Conservation (phyloP, 2,888 invertebrate species). For the Ophioninae sp. region DNA sequence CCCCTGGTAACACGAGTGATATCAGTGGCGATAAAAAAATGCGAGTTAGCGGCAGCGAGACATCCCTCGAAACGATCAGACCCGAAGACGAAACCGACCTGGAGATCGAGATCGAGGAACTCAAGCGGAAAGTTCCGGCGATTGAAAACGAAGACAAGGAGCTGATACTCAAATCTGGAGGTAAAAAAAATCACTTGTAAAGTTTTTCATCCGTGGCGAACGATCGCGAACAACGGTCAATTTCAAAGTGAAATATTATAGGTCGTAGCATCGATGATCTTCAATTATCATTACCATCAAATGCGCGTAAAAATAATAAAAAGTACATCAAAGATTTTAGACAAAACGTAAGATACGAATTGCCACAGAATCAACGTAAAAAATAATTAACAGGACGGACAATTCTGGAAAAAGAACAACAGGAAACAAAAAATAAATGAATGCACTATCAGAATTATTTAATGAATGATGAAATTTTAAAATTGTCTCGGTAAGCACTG, state of each 20-base stretch:
- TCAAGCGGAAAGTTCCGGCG: slow-evolving; percentile 66
- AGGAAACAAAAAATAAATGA: no score
- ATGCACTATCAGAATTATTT: no score
- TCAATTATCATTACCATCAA: no score
- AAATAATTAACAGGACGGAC: no score
- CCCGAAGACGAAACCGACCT: slow-evolving; percentile 69
- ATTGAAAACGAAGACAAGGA: slow-evolving; percentile 75
- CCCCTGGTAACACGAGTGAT: slow-evolving; percentile 10
- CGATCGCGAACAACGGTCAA: neutral
- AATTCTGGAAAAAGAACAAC: no score
- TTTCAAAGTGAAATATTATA: neutral
- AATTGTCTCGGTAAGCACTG: no score
- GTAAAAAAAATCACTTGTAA: slow-evolving; percentile 63
- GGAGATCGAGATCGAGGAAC: slow-evolving; percentile 72
- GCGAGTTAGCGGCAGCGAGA: slow-evolving; percentile 36
- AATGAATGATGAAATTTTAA: no score
- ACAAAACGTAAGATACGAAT: no score
- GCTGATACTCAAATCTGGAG: slow-evolving; percentile 74
- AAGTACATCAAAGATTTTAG: no score
- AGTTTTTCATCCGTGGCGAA: neutral
- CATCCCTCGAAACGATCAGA: slow-evolving; percentile 57
- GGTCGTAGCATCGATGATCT: no score
- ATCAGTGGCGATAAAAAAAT: slow-evolving; percentile 26
- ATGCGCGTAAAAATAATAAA: no score
- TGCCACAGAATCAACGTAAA: no score